Base-by-base conservation (phyloP, 2,113 vertebrate genomes). In the Haplotaxodon microlepis region DNA sequence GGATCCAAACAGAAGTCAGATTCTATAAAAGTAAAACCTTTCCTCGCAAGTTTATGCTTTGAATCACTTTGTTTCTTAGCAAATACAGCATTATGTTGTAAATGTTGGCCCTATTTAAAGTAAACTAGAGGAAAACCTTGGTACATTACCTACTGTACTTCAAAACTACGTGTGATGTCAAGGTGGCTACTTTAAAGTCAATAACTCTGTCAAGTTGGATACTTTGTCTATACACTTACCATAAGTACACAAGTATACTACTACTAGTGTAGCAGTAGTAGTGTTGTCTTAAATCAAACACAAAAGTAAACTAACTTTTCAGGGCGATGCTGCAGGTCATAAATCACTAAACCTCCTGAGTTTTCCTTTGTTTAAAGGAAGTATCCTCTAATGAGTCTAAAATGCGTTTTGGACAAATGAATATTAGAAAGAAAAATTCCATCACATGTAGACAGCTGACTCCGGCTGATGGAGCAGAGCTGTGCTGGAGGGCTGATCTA, bases 211-310 rank as follows among this genome's bases (percentile, higher is more conserved):
- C n/a, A 42, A 42, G 36, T 42, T 42, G 66, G 38, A 71, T 71
- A 42, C 38, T 42, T 71, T 66, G 61, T 21, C 61, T 66, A 38
- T 38, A n/a, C 17, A 2, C 31, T 66, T 66, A 66, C 17, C 61
- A 66, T 0, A 2, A 66, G 0, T 1, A 66, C 31, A 66, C 10
- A 1, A 1, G 63, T 69, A 69, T 4, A 71, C 66, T 71, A 42
- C 12, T 71, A 42, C 0, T 66, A 66, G 19, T 38, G 4, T 21
- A 66, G 19, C 38, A 38, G 61, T 66, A 66, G 61, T 66, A 66
- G 4, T 13, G 34, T 66, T 38, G 34, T 8, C 34, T 38, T 69
- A 69, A 69, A 38, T 69, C 61, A 38, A 69, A 69, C 34, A 69
- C 19, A 69, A 38, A 38, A 21, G 1, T 38, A 69, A 69, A 73